Evolutionary conservation across 2,888 invertebrate genomes (phyloP), one percentile per base, ranked within the genome.

Genomic region (Neelides folsomi): DNA sequence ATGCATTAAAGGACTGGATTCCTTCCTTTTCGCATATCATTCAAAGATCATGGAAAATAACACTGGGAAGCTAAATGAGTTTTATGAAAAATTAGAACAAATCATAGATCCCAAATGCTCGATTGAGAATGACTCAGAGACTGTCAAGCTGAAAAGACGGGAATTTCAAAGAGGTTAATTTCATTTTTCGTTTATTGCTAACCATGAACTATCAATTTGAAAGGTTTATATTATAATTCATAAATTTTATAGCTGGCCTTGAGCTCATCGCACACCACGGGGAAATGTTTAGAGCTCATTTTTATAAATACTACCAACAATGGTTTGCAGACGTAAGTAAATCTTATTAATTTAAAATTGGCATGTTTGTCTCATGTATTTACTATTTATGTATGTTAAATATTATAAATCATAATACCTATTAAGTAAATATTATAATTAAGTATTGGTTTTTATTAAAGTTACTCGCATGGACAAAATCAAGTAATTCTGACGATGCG

Each of bases 81-180:
- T 64, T 44, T 62, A 59, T 45, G 49, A 54, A 15, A 51, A 57
- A 37, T 51, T 64, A 16, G 59, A 60, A 38, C 45, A 57, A 50
- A 57, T 64, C n/a, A 45, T 62, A 1, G 57, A 64, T 55, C 64
- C 64, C 0, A 44, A 53, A 20, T 52, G 47, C 18, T 64, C 64
- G 1, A 60, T 64, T n/a, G 51, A 48, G 1, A 53, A 53, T 45
- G 47, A 52, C 47, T 46, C 36, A 1, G 40, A 47, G 10, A 43
- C 51, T 20, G 45, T 42, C 7, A 54, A 59, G 19, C 10, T 64
- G 6, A 62, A 61, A 38, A 56, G 64, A 5, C 40, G 64, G 10
- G 64, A 64, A 48, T 64, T 62, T 55, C 62, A 63, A 48, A 45
- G 64, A 49, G 56, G 64, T 61, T 34, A 41, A 42, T 41, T 18